These are phyloP conservation scores for Amitus sp. DNA, from an alignment of 2,888 invertebrate species.

Conservation along the genomic window DNA sequence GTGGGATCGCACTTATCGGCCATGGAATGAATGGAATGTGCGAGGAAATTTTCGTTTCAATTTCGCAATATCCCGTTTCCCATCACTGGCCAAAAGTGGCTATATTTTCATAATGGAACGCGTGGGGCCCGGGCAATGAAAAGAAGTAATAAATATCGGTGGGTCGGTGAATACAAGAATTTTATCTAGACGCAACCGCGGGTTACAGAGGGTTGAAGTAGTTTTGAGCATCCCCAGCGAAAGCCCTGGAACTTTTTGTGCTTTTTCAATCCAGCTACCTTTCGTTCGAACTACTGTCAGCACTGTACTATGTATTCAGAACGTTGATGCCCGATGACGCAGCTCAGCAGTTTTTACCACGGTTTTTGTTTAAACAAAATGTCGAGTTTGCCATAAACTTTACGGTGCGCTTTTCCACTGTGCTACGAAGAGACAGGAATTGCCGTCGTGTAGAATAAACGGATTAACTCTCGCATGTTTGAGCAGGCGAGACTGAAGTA, in stretches of 20 bases:
- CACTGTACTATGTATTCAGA: slow-evolving; percentile 42
- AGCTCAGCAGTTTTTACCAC: slow-evolving; percentile 41
- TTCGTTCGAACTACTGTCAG: not conserved
- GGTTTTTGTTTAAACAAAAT: slow-evolving; percentile 47
- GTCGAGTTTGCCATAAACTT: slow-evolving; percentile 47
- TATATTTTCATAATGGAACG: slow-evolving; percentile 30
- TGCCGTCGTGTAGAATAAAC: slow-evolving; percentile 51
- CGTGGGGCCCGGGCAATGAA: slow-evolving; percentile 22
- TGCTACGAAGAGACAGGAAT: slow-evolving; percentile 15
- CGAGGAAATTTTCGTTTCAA: not conserved
- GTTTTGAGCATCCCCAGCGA: slow-evolving; percentile 11
- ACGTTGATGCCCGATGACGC: slow-evolving; percentile 29
- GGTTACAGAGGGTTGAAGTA: slow-evolving; percentile 17
- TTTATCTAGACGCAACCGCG: slow-evolving; percentile 15
- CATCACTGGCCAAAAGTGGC: slow-evolving; percentile 21
- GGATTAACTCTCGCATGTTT: slow-evolving; percentile 41
- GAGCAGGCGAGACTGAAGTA: slow-evolving; percentile 5
- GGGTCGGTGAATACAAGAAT: slow-evolving; percentile 39
- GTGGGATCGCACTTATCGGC: not conserved
- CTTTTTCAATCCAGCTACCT: slow-evolving; percentile 1
- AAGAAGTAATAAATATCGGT: slow-evolving; percentile 35
- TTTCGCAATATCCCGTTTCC: slow-evolving; percentile 5
- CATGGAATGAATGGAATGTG: slow-evolving; percentile 16
- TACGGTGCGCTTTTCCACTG: slow-evolving; percentile 35
- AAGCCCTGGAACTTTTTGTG: not conserved